A percentile compares a stretch with the other conserved stretches of the same genome.
phyloP scores from a whole-genome alignment of 2,888 invertebrate species.

The Trissonchulus latispiculum region DNA sequence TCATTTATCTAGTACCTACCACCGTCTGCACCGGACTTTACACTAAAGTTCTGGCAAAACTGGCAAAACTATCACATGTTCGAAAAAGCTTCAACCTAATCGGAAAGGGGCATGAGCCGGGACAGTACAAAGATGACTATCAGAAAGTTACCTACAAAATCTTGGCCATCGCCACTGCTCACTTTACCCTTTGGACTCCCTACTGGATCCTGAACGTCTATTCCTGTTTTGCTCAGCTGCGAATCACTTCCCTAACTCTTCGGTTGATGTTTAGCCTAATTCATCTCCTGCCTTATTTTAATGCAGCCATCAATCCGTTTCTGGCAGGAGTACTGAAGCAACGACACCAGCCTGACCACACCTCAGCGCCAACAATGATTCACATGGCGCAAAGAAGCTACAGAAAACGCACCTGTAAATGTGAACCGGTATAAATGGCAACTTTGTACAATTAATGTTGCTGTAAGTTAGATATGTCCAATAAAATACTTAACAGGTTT shows the following conservation, averaged over 20 bases:
- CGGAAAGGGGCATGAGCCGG: not conserved
- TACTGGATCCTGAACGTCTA: slow-evolving; percentile 5
- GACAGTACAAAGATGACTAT: not conserved
- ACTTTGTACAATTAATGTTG: no score
- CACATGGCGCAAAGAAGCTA: no score
- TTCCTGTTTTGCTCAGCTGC: not conserved
- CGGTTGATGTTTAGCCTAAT: not conserved
- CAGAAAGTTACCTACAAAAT: not conserved
- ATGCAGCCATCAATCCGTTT: not conserved
- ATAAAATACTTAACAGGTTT: no score
- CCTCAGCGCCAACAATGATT: no score
- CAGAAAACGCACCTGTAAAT: no score
- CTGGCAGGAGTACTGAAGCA: no score
- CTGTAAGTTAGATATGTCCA: no score
- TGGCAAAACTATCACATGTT: not conserved
- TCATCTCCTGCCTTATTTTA: not conserved
- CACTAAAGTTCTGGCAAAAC: not conserved
- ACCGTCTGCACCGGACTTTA: not conserved
- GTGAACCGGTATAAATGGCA: no score
- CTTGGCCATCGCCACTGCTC: not conserved
- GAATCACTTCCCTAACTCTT: not conserved
- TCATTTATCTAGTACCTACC: not conserved
- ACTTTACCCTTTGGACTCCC: not conserved
- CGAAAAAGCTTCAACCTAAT: no score
- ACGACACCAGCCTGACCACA: no score